A percentile compares a stretch with the other conserved stretches of the same genome.
Evolutionary conservation across 2,888 invertebrate genomes (phyloP).

Genomic region (Cataglyphis livida): DNA sequence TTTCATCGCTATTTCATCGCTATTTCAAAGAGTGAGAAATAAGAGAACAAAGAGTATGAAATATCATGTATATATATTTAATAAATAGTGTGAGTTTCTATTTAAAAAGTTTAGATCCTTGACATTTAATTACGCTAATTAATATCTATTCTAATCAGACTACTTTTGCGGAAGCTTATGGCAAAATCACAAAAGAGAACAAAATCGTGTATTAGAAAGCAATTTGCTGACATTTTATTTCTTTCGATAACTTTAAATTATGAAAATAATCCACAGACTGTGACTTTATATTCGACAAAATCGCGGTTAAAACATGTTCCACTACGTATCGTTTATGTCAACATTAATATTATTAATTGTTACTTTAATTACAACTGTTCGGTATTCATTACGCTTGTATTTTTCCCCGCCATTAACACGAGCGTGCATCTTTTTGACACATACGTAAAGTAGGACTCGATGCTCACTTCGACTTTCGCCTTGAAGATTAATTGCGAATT

Average conservation of each 20-base stretch:
- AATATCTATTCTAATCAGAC: not conserved
- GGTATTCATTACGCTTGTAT: conserved; percentile 28
- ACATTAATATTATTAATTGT: conserved; percentile 36
- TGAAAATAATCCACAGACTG: not conserved
- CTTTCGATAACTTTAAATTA: not conserved
- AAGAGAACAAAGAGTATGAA: not conserved
- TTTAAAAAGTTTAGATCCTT: not conserved
- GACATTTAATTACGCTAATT: not conserved
- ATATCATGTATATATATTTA: conserved; percentile 8
- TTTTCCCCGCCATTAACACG: conserved; percentile 20
- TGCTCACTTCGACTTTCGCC: conserved; percentile 33
- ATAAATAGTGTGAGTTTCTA: not conserved
- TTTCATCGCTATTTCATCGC: not conserved
- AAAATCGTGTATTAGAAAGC: not conserved
- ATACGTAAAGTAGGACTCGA: conserved; percentile 36
- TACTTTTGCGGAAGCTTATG: not conserved
- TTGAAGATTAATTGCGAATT: conserved; percentile 50
- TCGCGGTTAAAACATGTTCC: conserved; percentile 3
- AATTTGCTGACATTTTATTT: conserved; percentile 3
- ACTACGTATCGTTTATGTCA: conserved; percentile 33
- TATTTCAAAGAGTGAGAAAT: not conserved
- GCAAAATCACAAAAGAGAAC: not conserved
- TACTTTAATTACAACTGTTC: conserved; percentile 40
- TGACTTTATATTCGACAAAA: not conserved
- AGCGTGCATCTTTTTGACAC: conserved; percentile 31